Evolutionary conservation across 1,140 invertebrate genomes (phyloP).

Genomic region (Samia ricini): DNA sequence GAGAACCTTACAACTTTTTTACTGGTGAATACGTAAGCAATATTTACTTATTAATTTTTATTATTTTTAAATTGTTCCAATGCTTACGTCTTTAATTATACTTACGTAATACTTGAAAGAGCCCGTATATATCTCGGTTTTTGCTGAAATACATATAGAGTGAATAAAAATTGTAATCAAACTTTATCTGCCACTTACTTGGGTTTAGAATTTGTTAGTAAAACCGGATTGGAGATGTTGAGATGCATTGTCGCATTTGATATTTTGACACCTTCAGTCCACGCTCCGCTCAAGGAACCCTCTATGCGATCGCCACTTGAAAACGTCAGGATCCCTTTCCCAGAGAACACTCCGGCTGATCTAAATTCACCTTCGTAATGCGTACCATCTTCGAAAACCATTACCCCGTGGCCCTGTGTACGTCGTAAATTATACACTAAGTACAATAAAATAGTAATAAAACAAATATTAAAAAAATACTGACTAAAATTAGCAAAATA

Average conservation of each 20-base stretch:
- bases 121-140: too few relatives aligned
- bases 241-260: conserved; percentile 85
- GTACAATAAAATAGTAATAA: not conserved
- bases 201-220: conserved; percentile 76
- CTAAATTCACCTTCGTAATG: conserved; percentile 93
- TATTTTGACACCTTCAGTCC: conserved; percentile 91
- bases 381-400: conserved; percentile 92
- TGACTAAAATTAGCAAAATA: too few relatives aligned
- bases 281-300: conserved; percentile 85
- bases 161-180: too few relatives aligned
- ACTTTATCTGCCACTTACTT: conserved; percentile 69
- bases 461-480: too few relatives aligned
- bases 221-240: conserved; percentile 79
- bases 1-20: too few relatives aligned
- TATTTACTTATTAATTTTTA: too few relatives aligned
- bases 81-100: too few relatives aligned
- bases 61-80: too few relatives aligned
- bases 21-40: too few relatives aligned
- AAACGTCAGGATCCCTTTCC: conserved; percentile 88
- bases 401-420: conserved; percentile 87
- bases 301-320: conserved; percentile 86
- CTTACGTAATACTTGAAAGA: too few relatives aligned
- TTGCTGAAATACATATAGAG: too few relatives aligned
- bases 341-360: conserved; percentile 85
- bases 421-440: not conserved